Percentiles rank a stretch among this genome's conserved stretches.
phyloP scores from a whole-genome alignment of 2,888 invertebrate species.

The Copidosoma aretas region DNA sequence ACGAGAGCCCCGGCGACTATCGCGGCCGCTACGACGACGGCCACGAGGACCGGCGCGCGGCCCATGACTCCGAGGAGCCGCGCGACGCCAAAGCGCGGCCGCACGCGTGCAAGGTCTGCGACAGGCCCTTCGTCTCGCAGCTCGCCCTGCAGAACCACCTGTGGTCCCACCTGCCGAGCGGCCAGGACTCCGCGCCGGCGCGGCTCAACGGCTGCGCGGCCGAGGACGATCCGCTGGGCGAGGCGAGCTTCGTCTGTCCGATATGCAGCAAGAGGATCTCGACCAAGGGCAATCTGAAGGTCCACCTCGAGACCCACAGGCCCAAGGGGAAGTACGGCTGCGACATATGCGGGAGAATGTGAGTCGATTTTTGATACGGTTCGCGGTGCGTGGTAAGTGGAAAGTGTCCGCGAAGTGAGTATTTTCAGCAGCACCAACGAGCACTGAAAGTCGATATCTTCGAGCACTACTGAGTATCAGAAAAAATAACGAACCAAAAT shows the following conservation, averaged over 20 bases:
- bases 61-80: slow-evolving; percentile 38
- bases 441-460: too few species aligned
- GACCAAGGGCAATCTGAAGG: slow-evolving; percentile 70
- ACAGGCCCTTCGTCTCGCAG: slow-evolving; percentile 67
- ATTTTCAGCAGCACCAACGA: too few species aligned
- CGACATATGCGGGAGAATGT: slow-evolving; percentile 74
- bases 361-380: slow-evolving; percentile 53
- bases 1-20: too few species aligned
- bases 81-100: slow-evolving; percentile 58
- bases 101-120: slow-evolving; percentile 67
- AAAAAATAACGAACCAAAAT: too few species aligned
- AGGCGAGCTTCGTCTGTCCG: slow-evolving; percentile 64
- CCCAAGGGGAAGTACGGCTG: slow-evolving; percentile 70
- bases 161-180: slow-evolving; percentile 66
- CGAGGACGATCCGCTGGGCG: slow-evolving; percentile 53
- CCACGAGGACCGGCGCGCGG: slow-evolving; percentile 37
- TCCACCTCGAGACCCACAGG: slow-evolving; percentile 71
- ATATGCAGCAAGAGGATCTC: slow-evolving; percentile 70
- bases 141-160: slow-evolving; percentile 69
- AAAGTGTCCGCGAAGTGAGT: too few species aligned
- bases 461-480: too few species aligned
- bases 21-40: slow-evolving; percentile 12
- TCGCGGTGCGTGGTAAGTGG: too few species aligned
- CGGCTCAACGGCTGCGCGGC: slow-evolving; percentile 47
- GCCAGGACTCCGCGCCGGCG: slow-evolving; percentile 47